These are phyloP conservation scores for Heliconius hewitsoni DNA, from an alignment of 1,140 invertebrate species.

Conservation along the genomic window DNA sequence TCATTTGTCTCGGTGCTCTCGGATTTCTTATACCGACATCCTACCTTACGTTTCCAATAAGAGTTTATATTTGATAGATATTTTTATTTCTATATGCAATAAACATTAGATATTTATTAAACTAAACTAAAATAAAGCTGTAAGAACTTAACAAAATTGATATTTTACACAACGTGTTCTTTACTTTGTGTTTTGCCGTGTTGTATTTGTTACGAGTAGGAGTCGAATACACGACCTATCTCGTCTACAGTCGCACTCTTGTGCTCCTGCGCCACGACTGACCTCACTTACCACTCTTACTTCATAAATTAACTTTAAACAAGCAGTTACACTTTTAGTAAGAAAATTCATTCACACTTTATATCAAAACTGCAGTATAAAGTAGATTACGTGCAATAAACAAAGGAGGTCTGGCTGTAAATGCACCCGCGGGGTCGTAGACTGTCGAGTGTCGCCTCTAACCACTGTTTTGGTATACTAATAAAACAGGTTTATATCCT, in stretches of 20 bases:
- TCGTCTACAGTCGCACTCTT: no score
- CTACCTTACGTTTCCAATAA: background rate
- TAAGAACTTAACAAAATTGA: no score
- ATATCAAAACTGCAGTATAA: background rate
- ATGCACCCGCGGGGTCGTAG: constrained; percentile 26
- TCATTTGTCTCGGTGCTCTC: background rate
- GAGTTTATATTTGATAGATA: background rate
- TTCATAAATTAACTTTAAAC: background rate
- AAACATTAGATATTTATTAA: no score
- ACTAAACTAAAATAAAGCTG: no score
- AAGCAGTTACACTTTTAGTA: background rate
- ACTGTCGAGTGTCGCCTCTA: constrained; percentile 27
- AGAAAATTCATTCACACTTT: background rate
- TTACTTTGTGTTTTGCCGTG: no score
- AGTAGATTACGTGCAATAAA: constrained; percentile 19
- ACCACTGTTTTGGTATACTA: constrained; percentile 36
- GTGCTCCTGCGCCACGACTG: no score
- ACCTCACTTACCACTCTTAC: background rate
- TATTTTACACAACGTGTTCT: no score
- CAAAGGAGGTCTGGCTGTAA: constrained; percentile 28
- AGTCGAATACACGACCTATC: no score
- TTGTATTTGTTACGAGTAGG: no score
- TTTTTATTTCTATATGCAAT: background rate
- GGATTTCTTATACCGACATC: background rate
- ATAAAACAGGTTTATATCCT: constrained; percentile 39